phyloP scores from a whole-genome alignment of 2,113 vertebrate species.

The Periophthalmodon schlosseri region DNA sequence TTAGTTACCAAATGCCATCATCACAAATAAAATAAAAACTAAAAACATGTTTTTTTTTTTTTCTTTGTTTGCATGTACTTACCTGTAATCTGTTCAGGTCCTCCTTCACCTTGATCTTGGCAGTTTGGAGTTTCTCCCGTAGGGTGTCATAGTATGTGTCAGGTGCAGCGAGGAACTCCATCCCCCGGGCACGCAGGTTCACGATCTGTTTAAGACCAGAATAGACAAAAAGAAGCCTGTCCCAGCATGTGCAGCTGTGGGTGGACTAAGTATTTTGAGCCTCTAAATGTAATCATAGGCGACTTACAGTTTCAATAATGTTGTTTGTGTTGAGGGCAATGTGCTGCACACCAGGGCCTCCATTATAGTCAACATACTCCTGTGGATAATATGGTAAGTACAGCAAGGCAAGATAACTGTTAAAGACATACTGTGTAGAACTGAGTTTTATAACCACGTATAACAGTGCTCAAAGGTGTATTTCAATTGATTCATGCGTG shows the following conservation, averaged over 20 bases:
- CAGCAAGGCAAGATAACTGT: neutral
- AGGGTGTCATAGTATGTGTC: constrained; percentile 78
- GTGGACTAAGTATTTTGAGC: neutral
- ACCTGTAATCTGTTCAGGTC: constrained; percentile 81
- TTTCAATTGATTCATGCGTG: too few relatives aligned
- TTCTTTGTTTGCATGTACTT: neutral
- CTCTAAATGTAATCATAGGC: neutral
- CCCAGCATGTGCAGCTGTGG: constrained; percentile 16
- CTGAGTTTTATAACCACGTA: too few relatives aligned
- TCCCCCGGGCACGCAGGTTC: constrained; percentile 79
- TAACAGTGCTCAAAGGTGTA: too few relatives aligned
- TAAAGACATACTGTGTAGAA: too few relatives aligned
- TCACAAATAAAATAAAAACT: neutral
- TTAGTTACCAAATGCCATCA: neutral
- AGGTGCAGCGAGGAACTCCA: constrained; percentile 80
- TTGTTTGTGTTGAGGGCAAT: constrained; percentile 83
- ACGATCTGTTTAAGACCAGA: constrained; percentile 67
- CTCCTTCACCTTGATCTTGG: constrained; percentile 84
- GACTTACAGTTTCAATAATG: constrained; percentile 81
- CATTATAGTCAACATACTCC: constrained; percentile 84
- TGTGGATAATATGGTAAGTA: constrained; percentile 42
- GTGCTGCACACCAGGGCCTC: constrained; percentile 83
- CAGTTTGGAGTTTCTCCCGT: constrained; percentile 74
- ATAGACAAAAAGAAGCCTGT: constrained; percentile 1
- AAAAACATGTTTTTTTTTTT: neutral